phyloP scores from a whole-genome alignment of 1,140 invertebrate genomes.

The Scaptomyza pallida region DNA sequence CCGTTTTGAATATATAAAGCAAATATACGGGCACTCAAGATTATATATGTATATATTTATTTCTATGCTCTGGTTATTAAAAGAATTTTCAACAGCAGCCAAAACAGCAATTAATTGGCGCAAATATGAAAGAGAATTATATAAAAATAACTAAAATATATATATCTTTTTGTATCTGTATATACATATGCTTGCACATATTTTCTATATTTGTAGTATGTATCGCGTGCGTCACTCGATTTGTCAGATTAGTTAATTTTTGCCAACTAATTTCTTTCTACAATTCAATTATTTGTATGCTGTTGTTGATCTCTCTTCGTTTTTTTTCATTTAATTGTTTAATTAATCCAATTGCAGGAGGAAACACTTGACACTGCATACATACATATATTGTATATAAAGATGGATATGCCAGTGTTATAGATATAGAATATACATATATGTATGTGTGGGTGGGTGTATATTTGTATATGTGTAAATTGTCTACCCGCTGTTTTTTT shows the following conservation, averaged over 20 bases:
- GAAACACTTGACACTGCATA: slow-evolving; percentile 27
- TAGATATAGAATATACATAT: slow-evolving; percentile 8
- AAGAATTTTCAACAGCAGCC: slow-evolving; percentile 23
- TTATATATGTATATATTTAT: background rate
- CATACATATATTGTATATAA: slow-evolving; percentile 1
- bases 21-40: slow-evolving; percentile 19
- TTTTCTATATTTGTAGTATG: slow-evolving; percentile 32
- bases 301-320: slow-evolving; percentile 13
- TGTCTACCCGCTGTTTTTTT: slow-evolving; percentile 64
- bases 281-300: slow-evolving; percentile 33
- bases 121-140: slow-evolving; percentile 39
- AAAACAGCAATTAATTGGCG: slow-evolving; percentile 63
- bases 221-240: slow-evolving; percentile 62
- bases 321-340: slow-evolving; percentile 65
- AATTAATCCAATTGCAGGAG: slow-evolving; percentile 79
- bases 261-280: slow-evolving; percentile 17
- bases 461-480: slow-evolving; percentile 13
- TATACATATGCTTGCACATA: slow-evolving; percentile 1
- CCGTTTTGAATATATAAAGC: background rate
- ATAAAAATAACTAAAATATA: slow-evolving; percentile 62
- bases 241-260: slow-evolving; percentile 43
- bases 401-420: background rate
- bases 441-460: slow-evolving; percentile 21
- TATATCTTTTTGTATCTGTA: slow-evolving; percentile 26
- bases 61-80: slow-evolving; percentile 24